Evolutionary conservation across 1,140 invertebrate species (phyloP), one percentile per base, ranked within the genome.

Genomic region (Orussus abietinus): DNA sequence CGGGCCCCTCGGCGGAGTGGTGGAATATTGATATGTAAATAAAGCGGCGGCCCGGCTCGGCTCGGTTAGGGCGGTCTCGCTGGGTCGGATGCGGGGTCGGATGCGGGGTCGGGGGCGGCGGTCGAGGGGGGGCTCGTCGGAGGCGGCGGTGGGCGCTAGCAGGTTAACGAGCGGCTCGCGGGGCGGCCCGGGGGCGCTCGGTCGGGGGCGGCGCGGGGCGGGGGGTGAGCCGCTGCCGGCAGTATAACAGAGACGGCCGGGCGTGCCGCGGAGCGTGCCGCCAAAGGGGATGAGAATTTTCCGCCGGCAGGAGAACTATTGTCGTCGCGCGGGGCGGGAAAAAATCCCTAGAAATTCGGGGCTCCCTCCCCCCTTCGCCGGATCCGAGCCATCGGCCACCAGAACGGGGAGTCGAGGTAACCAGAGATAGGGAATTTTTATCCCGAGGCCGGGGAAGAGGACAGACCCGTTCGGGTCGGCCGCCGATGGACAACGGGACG

Each of bases 231-330:
- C 58, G 65, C 66, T 64, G 63, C 63, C 59, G 59, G 66, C 68
- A 67, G 68, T 71, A 72, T 69, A 71, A 70, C 68, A 67, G 65
- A 71, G 69, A 69, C 67, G 67, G 59, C 61, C 69, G 69, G 68
- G 70, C 68, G 70, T 69, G 68, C 67, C 70, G 68, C 67, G 64
- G 68, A 71, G 68, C 68, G 68, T 70, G 70, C 70, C 68, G 70
- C 67, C 61, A 66, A 70, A 68, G 67, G 70, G 70, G 70, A 68
- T 72, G 68, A 61, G 70, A 64, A 64, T 61, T 69, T 68, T 57
- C 53, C 54, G 29, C 41, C 42, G 19, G 13, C 46, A n/a, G 68
- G 12, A 13, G 47, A 71, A 67, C 46, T 66, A 70, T 64, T 71
- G 68, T 59, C 66, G 12, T 31, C 28, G 50, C 41, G 38, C 20